Evolutionary conservation across 2,113 vertebrate species (phyloP), one percentile per base, ranked within the genome.

Genomic region (Hassar affinis): DNA sequence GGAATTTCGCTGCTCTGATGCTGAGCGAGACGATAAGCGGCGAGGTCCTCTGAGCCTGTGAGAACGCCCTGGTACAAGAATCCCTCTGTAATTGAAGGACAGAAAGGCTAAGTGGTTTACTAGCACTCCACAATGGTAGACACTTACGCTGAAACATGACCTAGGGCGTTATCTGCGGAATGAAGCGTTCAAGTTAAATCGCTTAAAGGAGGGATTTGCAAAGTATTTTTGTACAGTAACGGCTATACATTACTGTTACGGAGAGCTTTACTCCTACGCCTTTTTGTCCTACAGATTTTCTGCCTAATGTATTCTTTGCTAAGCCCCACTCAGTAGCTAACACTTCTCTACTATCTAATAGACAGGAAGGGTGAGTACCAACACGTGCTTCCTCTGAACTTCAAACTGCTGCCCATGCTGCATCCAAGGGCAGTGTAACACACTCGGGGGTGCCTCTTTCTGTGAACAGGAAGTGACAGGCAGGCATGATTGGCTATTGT

Each of bases 51-150:
- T 33, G 35, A 54, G 35, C 59, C 33, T 69, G 14, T 49, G 51
- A 35, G 71, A 83, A 86, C 10, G 45, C 38, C 76, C 69, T 11
- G 8, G 35, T 33, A 17, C 30, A 79, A 71, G 20, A 79, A 72
- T 45, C 54, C 66, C 27, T 66, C 45, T 51, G 66, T 57, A 72
- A 74, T 79, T 84, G 74, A 56, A 79, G 56, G 68, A 61, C 64
- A 79, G 66, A 38, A 56, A 38, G 54, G 14, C 51, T 72, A 79
- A 79, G 77, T 79, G 83, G 54, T 22, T 79, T 79, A 79, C 35
- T 22, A 7, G 72, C 18, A 12, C 27, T 35, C 45, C 66, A 84
- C 68, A 84, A 72, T 62, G 17, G 27, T 5, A 45, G 42, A 66
- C 38, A 42, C 38, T 42, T 35, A 38, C 27, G n/a, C 66, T 59